phyloP scores from a whole-genome alignment of 2,888 invertebrate genomes.

The Xylocampa areola region DNA sequence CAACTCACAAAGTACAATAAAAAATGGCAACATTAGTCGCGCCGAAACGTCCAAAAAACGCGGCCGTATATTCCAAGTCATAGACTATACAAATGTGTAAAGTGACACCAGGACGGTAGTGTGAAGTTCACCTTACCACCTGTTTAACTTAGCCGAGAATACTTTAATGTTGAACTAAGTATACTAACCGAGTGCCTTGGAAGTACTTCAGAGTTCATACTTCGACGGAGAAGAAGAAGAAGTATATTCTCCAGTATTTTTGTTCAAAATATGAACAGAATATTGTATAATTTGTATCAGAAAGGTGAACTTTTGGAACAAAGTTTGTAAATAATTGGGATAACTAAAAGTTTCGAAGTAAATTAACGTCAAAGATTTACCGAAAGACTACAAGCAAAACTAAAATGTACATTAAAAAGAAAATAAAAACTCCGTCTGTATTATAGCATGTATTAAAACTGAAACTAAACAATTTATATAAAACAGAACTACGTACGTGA shows the following conservation, averaged over 20 bases:
- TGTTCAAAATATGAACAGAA: background rate
- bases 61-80: slow-evolving; percentile 11
- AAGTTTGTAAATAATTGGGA: too few species aligned
- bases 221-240: too few species aligned
- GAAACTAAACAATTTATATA: too few species aligned
- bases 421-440: too few species aligned
- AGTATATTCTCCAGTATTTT: background rate
- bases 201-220: slow-evolving; percentile 23
- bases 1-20: background rate
- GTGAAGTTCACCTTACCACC: slow-evolving; percentile 38
- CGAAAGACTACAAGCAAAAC: too few species aligned
- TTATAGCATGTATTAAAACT: too few species aligned
- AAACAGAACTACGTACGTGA: slow-evolving; percentile 11
- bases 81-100: slow-evolving; percentile 32
- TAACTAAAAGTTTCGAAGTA: too few species aligned
- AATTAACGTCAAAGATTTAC: too few species aligned
- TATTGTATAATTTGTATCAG: too few species aligned
- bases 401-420: too few species aligned
- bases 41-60: background rate
- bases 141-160: slow-evolving; percentile 54
- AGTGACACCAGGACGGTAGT: slow-evolving; percentile 45
- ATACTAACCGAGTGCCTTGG: slow-evolving; percentile 34
- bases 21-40: too few species aligned
- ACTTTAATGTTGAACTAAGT: slow-evolving; percentile 49
- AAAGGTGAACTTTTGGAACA: too few species aligned